Percentiles rank a stretch among this genome's conserved stretches.
Evolutionary conservation across 2,888 invertebrate genomes (phyloP).

Genomic region (Cheilosia vulpina): DNA sequence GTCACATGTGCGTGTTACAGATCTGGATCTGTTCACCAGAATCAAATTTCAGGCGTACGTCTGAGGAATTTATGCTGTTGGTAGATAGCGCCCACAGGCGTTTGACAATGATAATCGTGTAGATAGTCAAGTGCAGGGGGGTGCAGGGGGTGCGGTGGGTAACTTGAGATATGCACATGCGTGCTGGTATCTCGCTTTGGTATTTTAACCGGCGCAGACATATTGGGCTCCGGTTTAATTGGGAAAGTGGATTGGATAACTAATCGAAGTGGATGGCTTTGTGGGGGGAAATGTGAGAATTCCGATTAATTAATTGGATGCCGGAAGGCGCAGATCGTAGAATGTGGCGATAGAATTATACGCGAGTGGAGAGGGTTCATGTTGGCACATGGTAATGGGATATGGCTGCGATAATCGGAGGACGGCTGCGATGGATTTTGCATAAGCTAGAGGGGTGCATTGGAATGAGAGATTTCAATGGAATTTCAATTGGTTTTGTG

Average conservation of each 20-base stretch:
- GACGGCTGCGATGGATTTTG: neutral
- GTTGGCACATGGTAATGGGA: slow-evolving; percentile 48
- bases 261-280: slow-evolving; percentile 10
- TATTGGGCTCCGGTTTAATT: slow-evolving; percentile 24
- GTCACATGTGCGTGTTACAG: slow-evolving; percentile 50
- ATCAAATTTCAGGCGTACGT: slow-evolving; percentile 50
- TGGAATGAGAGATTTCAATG: neutral
- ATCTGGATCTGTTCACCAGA: slow-evolving; percentile 35
- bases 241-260: slow-evolving; percentile 23
- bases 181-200: slow-evolving; percentile 28
- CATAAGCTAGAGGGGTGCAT: neutral
- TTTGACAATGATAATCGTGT: slow-evolving; percentile 13
- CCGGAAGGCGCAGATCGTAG: slow-evolving; percentile 37
- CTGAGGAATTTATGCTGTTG: slow-evolving; percentile 34
- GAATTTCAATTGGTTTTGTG: neutral
- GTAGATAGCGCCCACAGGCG: slow-evolving; percentile 27
- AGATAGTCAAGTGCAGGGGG: neutral
- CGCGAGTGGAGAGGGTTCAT: slow-evolving; percentile 4
- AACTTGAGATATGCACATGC: slow-evolving; percentile 41
- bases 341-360: slow-evolving; percentile 39
- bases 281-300: slow-evolving; percentile 20
- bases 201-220: slow-evolving; percentile 1
- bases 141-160: neutral
- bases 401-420: slow-evolving; percentile 25
- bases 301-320: slow-evolving; percentile 57